Evolutionary conservation across 2,113 vertebrate genomes (phyloP).

Genomic region (Chascanopsetta lugubris): DNA sequence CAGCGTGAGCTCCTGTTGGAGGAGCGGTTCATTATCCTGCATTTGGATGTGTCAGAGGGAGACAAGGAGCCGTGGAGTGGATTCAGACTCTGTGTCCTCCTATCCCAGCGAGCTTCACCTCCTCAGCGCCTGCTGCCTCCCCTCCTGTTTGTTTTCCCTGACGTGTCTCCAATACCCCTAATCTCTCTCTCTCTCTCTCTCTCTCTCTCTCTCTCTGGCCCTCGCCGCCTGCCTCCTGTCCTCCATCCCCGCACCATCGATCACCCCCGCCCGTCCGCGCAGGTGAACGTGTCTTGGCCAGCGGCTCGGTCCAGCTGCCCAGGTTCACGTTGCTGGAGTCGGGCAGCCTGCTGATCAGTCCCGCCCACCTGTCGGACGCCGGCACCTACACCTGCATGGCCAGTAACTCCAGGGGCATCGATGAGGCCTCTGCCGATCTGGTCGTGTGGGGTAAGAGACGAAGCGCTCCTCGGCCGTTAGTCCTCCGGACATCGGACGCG

Average conservation of each 20-base stretch:
- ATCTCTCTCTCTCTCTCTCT: conserved; percentile 18
- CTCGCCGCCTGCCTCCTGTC: not conserved
- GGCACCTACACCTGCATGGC: conserved; percentile 95
- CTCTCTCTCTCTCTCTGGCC: conserved; percentile 11
- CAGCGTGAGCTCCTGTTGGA: conserved; percentile 21
- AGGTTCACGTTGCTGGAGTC: conserved; percentile 96
- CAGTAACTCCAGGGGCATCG: conserved; percentile 94
- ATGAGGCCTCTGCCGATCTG: conserved; percentile 91
- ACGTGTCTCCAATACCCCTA: conserved; percentile 61
- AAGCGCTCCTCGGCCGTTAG: not conserved
- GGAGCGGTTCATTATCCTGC: conserved; percentile 29
- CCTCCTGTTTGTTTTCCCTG: conserved; percentile 56
- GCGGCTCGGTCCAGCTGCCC: conserved; percentile 93
- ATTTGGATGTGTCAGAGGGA: conserved; percentile 39
- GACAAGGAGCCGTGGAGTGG: conserved; percentile 16
- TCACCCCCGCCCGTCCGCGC: conserved; percentile 44
- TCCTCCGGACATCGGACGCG: no score
- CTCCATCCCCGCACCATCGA: conserved; percentile 36
- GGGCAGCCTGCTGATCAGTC: conserved; percentile 93
- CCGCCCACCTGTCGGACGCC: conserved; percentile 88
- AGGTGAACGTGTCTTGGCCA: conserved; percentile 95
- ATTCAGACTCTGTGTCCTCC: conserved; percentile 36
- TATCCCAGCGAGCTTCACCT: conserved; percentile 31
- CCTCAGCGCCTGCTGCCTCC: conserved; percentile 25
- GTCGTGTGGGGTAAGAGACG: conserved; percentile 91